Conservation (phyloP, 2,797 vertebrate genomes). For the Poeciliopsis paucimaculata region DNA sequence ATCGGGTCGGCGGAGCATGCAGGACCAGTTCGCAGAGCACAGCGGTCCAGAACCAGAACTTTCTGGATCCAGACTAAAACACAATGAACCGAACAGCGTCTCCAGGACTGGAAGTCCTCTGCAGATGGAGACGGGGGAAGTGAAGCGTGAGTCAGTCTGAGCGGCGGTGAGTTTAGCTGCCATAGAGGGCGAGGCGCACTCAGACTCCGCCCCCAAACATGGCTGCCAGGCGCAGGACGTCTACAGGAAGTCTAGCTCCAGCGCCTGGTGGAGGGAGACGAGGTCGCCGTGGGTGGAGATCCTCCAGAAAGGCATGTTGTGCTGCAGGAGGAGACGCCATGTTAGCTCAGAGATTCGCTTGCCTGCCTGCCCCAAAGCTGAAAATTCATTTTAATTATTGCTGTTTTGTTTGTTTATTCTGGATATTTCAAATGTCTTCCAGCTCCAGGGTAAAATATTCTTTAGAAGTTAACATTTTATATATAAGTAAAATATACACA, state of each 20-base stretch:
- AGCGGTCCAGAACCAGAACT: neutral
- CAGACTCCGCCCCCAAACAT: constrained; percentile 47
- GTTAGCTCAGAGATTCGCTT: neutral
- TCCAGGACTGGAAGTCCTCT: neutral
- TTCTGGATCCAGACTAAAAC: constrained; percentile 3
- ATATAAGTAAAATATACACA: too few relatives aligned
- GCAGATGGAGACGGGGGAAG: neutral
- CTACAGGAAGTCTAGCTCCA: constrained; percentile 97
- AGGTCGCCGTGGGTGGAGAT: constrained; percentile 95
- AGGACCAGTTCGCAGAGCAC: neutral
- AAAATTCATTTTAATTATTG: too few relatives aligned
- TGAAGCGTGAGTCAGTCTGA: constrained; percentile 57
- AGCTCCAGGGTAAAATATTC: too few relatives aligned
- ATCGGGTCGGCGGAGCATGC: neutral
- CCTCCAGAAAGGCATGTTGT: constrained; percentile 99
- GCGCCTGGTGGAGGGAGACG: constrained; percentile 94
- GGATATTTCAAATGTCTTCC: too few relatives aligned
- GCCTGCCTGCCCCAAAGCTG: too few relatives aligned
- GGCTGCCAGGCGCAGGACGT: constrained; percentile 34
- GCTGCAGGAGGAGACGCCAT: constrained; percentile 72
- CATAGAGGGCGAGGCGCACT: constrained; percentile 59
- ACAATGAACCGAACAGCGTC: neutral
- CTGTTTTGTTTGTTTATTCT: too few relatives aligned
- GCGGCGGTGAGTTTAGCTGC: constrained; percentile 76
- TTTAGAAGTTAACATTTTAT: too few relatives aligned